Base-by-base conservation (phyloP, 2,888 invertebrate species). In the Carcina quercana region DNA sequence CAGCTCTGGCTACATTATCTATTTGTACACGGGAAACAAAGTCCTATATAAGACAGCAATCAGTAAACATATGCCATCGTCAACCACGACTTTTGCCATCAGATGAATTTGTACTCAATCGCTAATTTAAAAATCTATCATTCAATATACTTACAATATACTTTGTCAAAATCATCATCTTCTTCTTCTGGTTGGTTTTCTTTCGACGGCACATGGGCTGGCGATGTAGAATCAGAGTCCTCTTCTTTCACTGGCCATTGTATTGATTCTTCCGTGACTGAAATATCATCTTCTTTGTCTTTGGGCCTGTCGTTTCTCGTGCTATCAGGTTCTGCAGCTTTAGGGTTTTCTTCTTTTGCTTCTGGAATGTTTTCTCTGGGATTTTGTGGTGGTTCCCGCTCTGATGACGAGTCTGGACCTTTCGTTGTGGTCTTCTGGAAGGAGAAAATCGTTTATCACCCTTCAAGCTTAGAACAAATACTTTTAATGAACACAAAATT, bases 231-330 rank as follows among this genome's bases (percentile, higher is more conserved):
- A 8, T 74, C 75, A 0, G 64, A 53, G 29, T 75, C 68, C 34
- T 72, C 75, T 21, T 79, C 79, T 42, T 73, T 75, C 8, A 70
- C 56, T 13, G 75, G 69, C 80, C 82, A 80, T 13, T 78, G 76
- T 13, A 74, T 47, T 0, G 68, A 61, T 33, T 73, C 78, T 49
- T 82, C 82, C 14, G 82, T 82, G 2, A 68, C 66, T 3, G 55
- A n/a, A 31, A 43, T 55, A 15, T 76, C 78, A 11, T 73, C 74
- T 15, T 72, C 73, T 32, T 69, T 74, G 26, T 65, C 59, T 20
- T 44, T 49, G 1, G 80, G 73, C 33, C 76, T 79, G 6, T 82
- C 82, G 28, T 64, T 70, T 40, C 74, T 74, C 6, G 66, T 65
- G 13, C 46, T 53, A 10, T 73, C 75, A 1, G 62, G 45, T 25